Conservation (phyloP, 2,797 vertebrate genomes). For the Amazona ochrocephala region DNA sequence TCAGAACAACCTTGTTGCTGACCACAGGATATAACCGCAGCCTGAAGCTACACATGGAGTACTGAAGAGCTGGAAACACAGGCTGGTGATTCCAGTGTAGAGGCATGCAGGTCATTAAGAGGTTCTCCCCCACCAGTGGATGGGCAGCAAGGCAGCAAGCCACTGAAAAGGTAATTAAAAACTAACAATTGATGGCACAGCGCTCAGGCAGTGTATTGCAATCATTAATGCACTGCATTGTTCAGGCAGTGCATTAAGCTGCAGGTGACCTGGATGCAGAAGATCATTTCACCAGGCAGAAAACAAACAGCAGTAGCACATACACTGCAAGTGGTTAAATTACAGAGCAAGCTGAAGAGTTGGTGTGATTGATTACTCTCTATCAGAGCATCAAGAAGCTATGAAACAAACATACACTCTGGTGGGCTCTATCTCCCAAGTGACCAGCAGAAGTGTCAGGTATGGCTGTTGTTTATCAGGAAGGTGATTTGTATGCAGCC, state of each 20-base stretch:
- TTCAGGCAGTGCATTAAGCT: neutral
- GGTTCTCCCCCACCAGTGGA: neutral
- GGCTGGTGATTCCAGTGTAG: neutral
- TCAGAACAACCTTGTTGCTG: neutral
- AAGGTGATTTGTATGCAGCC: neutral
- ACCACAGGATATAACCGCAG: neutral
- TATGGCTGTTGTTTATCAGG: neutral
- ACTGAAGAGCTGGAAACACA: neutral
- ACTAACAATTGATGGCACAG: neutral
- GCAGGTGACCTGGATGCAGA: neutral
- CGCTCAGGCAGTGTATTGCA: neutral
- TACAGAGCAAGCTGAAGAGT: neutral
- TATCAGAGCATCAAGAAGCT: neutral
- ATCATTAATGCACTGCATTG: neutral
- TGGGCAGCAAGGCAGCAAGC: neutral
- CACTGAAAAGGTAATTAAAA: neutral
- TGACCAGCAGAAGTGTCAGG: neutral
- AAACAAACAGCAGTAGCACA: neutral
- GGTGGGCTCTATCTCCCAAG: neutral
- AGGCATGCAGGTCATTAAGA: neutral
- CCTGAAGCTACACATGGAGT: neutral
- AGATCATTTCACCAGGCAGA: neutral
- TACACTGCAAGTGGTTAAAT: neutral
- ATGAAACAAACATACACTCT: neutral
- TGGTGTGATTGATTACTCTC: neutral